Conservation (phyloP, 2,113 vertebrate species). For the Tragelaphus imberbis region DNA sequence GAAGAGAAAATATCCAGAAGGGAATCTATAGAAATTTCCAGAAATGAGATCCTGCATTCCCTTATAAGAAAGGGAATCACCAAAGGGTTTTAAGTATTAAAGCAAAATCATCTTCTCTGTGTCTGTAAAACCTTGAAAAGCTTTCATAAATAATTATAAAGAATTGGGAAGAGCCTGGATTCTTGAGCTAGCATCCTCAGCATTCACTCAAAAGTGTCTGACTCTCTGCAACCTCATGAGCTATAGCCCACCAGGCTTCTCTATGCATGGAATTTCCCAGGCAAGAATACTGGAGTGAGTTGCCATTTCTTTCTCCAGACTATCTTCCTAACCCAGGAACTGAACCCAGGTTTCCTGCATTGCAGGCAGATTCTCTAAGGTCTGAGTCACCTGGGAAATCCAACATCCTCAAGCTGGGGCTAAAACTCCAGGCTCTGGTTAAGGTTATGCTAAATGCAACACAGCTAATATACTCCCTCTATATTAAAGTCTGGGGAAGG, state of each 20-base stretch:
- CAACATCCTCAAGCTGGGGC: neutral
- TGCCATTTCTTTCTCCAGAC: neutral
- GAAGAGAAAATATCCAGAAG: neutral
- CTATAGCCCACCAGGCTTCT: neutral
- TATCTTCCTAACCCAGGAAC: neutral
- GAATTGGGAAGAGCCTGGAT: neutral
- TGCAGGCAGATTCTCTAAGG: neutral
- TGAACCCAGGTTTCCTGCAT: neutral
- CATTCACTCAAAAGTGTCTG: neutral
- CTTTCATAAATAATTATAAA: neutral
- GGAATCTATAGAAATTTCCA: neutral
- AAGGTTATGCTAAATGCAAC: neutral
- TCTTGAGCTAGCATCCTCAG: neutral
- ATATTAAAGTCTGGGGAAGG: too few species aligned
- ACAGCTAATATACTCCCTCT: neutral
- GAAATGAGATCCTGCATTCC: neutral
- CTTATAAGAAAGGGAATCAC: neutral
- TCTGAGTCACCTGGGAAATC: neutral
- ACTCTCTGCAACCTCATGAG: neutral
- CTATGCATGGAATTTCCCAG: neutral
- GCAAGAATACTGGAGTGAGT: neutral
- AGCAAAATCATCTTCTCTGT: neutral
- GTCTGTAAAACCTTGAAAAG: neutral
- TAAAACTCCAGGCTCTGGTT: neutral
- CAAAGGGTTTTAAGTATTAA: neutral